phyloP scores from a whole-genome alignment of 2,888 invertebrate genomes.

The Aproaerema taeniolella region DNA sequence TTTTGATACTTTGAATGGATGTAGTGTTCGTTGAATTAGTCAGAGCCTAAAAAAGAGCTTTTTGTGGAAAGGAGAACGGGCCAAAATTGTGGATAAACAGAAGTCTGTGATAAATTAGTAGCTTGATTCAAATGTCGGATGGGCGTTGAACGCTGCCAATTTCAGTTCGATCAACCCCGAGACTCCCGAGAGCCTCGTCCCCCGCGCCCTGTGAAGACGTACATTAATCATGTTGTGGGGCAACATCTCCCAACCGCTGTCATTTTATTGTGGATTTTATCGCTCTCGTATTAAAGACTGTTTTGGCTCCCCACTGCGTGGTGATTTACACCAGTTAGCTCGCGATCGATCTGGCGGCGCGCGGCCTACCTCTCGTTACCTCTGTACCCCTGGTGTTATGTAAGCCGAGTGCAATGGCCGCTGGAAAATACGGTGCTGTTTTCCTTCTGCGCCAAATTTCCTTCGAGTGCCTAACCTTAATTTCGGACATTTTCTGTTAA shows the following conservation, averaged over 20 bases:
- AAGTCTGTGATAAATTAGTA: constrained; percentile 41
- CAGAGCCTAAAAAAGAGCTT: no score
- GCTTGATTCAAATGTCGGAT: constrained; percentile 49
- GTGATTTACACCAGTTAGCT: constrained; percentile 34
- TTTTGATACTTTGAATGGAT: constrained; percentile 27
- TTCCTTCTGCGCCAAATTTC: constrained; percentile 43
- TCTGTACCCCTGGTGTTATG: constrained; percentile 70
- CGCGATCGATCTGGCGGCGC: constrained; percentile 23
- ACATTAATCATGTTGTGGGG: constrained; percentile 62
- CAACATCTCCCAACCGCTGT: constrained; percentile 36
- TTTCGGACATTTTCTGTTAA: constrained; percentile 33
- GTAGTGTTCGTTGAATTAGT: not conserved
- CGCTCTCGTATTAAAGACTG: constrained; percentile 35
- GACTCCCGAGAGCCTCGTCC: constrained; percentile 28
- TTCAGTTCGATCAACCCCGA: constrained; percentile 67
- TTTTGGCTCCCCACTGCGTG: constrained; percentile 31
- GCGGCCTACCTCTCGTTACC: constrained; percentile 59
- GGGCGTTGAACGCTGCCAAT: constrained; percentile 62
- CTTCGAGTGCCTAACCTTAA: constrained; percentile 42
- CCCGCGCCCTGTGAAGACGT: constrained; percentile 50
- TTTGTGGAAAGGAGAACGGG: constrained; percentile 2
- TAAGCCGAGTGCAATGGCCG: constrained; percentile 74
- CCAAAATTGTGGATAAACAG: constrained; percentile 7
- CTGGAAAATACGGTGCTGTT: constrained; percentile 50
- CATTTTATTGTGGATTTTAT: constrained; percentile 44